Evolutionary conservation across 1,140 invertebrate genomes (phyloP).

Genomic region (Aphelinus atriplicis): DNA sequence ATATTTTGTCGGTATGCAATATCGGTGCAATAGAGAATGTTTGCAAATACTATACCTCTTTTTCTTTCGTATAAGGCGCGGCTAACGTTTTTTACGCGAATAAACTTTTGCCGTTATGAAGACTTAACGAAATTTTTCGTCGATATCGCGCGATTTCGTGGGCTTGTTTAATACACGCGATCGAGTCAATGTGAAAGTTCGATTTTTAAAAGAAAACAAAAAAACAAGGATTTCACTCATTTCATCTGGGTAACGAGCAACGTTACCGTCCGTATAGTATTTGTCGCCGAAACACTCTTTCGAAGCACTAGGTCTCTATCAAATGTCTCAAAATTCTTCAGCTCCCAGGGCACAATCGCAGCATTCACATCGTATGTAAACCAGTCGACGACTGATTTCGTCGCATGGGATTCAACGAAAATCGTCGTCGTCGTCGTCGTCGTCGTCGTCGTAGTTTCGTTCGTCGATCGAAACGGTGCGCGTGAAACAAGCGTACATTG

Average conservation of each 20-base stretch:
- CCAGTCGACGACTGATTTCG: neutral
- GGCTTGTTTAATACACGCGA: too few relatives aligned
- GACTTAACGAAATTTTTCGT: too few relatives aligned
- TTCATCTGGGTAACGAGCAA: too few relatives aligned
- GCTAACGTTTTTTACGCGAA: neutral
- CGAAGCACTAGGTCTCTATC: too few relatives aligned
- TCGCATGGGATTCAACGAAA: slow-evolving; percentile 2
- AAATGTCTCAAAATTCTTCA: neutral
- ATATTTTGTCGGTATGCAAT: neutral
- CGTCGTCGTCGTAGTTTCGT: slow-evolving; percentile 33
- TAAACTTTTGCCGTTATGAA: too few relatives aligned
- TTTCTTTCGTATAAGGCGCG: neutral
- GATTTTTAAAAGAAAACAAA: too few relatives aligned
- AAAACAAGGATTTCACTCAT: too few relatives aligned
- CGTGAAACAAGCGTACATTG: neutral
- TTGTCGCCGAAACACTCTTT: too few relatives aligned
- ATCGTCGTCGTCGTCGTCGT: neutral
- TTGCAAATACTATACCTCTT: neutral
- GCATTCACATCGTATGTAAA: neutral
- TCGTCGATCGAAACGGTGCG: slow-evolving; percentile 14
- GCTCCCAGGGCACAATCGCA: slow-evolving; percentile 31
- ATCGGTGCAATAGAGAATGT: neutral
- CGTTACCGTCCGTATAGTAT: too few relatives aligned
- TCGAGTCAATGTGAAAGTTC: too few relatives aligned
- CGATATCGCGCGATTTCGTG: too few relatives aligned